Base-by-base conservation (phyloP, 2,113 vertebrate species). In the Colaptes auratus region DNA sequence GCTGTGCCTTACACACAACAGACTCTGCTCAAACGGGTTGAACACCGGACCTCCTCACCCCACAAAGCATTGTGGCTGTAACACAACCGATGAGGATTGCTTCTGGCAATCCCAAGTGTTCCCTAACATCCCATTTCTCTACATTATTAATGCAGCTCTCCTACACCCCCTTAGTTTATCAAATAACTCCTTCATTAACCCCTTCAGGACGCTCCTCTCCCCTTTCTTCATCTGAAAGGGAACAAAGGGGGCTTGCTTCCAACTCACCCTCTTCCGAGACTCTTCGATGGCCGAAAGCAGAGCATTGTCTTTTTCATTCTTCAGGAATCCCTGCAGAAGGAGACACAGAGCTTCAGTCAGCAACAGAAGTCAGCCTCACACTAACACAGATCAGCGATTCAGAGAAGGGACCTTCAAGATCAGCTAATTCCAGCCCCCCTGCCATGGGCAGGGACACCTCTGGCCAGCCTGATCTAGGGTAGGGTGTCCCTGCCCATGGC, bases 251-350 rank as follows among this genome's bases (percentile, higher is more conserved):
- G 12, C 17, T 88, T 78, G 50, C 28, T 56, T 36, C 61, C 56
- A 89, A 98, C 99, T 98, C 96, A 99, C 99, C 98, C 98, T 98
- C 97, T 98, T 99, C 86, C 99, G 98, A 33, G 99, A 99, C 96
- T 99, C 99, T 94, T 99, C 99, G 63, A 99, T 99, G 95, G 99
- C 99, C 21, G 99, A 99, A 78, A 99, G 97, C 90, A 99, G 97
- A 44, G 99, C 99, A 98, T 99, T 99, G 96, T 99, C 99, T 94
- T 99, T 98, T 96, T 99, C 99, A 95, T 99, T 99, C 96, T 99
- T 99, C 91, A 99, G 94, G 98, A 99, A 99, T 83, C 99, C 99
- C 99, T 99, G 97, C 20, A 95, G 95, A 92, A 93, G 33, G 64
- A 92, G 48, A 88, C 86, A 92, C 5, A 59, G 53, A 80, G 24